phyloP scores from a whole-genome alignment of 2,797 vertebrate species.

The Enteromius viviparus region DNA sequence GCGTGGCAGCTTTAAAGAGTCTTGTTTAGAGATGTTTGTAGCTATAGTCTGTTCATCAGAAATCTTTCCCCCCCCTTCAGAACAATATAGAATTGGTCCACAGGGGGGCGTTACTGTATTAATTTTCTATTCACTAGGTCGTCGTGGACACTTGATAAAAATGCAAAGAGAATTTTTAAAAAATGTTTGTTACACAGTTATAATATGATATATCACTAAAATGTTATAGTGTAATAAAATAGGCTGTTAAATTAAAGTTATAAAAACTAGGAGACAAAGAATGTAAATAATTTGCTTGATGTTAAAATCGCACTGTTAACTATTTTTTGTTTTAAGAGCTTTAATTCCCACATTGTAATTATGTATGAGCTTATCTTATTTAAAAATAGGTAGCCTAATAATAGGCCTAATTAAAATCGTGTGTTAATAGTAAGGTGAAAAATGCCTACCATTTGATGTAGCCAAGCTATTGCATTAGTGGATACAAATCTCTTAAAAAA shows the following conservation, averaged over 20 bases:
- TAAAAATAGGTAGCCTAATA: not conserved
- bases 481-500: not conserved
- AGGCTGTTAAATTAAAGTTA: not conserved
- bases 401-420: not conserved
- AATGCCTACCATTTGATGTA: not conserved
- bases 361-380: not conserved
- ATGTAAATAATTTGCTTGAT: not conserved
- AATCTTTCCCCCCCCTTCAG: not conserved
- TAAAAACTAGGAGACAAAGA: not conserved
- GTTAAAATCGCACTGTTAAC: not conserved
- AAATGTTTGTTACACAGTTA: not conserved
- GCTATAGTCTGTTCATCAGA: not conserved
- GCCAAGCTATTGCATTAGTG: not conserved
- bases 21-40: not conserved
- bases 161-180: not conserved
- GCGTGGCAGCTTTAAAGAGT: not conserved
- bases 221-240: not conserved
- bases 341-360: not conserved
- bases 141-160: not conserved
- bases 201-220: no score
- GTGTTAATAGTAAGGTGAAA: not conserved
- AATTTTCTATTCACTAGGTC: slow-evolving; percentile 5
- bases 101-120: slow-evolving; percentile 47
- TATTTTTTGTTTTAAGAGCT: not conserved
- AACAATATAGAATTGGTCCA: slow-evolving; percentile 19